A percentile compares a stretch with the other conserved stretches of the same genome.
Conservation (phyloP, 2,888 invertebrate species). For the Agriopis aurantiaria region DNA sequence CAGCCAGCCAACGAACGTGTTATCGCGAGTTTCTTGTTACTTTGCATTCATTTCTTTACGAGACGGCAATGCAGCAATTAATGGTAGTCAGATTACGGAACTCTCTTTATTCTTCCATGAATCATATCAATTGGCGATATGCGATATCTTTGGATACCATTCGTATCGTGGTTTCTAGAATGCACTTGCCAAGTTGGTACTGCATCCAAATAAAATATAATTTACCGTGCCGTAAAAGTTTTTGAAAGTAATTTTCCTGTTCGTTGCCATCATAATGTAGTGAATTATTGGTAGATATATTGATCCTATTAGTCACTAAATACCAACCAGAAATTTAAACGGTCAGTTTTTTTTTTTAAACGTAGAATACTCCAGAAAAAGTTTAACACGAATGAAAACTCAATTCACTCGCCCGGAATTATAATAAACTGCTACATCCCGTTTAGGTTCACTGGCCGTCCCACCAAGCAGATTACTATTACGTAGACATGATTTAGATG, state of each 20-base stretch:
- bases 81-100: slow-evolving; percentile 76
- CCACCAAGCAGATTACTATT: slow-evolving; percentile 37
- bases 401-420: slow-evolving; percentile 30
- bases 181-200: slow-evolving; percentile 13
- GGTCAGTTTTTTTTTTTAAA: not conserved
- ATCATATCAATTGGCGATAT: slow-evolving; percentile 60
- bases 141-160: slow-evolving; percentile 44
- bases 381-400: slow-evolving; percentile 12
- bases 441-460: slow-evolving; percentile 54
- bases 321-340: not conserved
- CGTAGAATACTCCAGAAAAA: not conserved
- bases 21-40: slow-evolving; percentile 83
- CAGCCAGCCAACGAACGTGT: slow-evolving; percentile 71
- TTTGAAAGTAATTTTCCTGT: not conserved
- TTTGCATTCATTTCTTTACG: slow-evolving; percentile 75
- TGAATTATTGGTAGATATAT: not conserved
- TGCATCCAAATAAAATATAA: not conserved
- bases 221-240: not conserved
- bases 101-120: slow-evolving; percentile 67
- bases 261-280: not conserved
- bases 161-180: slow-evolving; percentile 37
- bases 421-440: slow-evolving; percentile 45
- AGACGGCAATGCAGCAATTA: slow-evolving; percentile 67
- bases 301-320: not conserved
- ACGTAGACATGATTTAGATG: slow-evolving; percentile 21